Base-by-base conservation (phyloP, 2,888 invertebrate species). In the Sminthurinus aureus region DNA sequence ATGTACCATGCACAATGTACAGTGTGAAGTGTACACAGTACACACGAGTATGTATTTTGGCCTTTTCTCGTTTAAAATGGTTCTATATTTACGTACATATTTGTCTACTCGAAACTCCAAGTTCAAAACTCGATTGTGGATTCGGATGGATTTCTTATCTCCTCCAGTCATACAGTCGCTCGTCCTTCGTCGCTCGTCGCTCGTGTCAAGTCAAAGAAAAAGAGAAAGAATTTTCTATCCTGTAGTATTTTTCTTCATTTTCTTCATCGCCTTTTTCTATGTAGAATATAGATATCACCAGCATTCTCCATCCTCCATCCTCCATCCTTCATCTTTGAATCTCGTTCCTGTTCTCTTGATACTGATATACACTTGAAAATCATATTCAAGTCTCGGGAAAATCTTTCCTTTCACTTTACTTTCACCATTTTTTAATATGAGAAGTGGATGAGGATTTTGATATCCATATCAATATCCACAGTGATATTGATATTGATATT, bases 71-170 rank as follows among this genome's bases (percentile, higher is more conserved):
- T 77, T 79, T 79, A 79, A 79, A 79, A 79, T 20, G 69, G 71
- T 79, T 69, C 79, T 51, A 58, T 9, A 58, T n/a, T n/a, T n/a
- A n/a, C n/a, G n/a, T n/a, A n/a, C n/a, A n/a, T 38, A 38, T 38
- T 6, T 38, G 38, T 38, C 38, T 38, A 38, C 38, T 38, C 38
- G 38, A 4, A 38, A 1, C 3, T 38, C 3, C 38, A 51, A 75
- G 75, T 79, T 79, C 51, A 69, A 79, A 79, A 79, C 79, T 79
- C 50, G 69, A 79, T 79, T 79, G 67, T 69, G 50, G 77, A 77
- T 79, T 79, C n/a, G 18, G 67, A 67, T 69, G 79, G 79, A 79
- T 79, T 79, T 79, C 79, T 69, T 79, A 79, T 71, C 67, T 79
- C 66, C 50, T 67, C 71, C 18, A 67, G 38, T 78, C 69, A 11